These are phyloP conservation scores for Intoshia linei DNA, from an alignment of 1,140 invertebrate species.

Conservation along the genomic window DNA sequence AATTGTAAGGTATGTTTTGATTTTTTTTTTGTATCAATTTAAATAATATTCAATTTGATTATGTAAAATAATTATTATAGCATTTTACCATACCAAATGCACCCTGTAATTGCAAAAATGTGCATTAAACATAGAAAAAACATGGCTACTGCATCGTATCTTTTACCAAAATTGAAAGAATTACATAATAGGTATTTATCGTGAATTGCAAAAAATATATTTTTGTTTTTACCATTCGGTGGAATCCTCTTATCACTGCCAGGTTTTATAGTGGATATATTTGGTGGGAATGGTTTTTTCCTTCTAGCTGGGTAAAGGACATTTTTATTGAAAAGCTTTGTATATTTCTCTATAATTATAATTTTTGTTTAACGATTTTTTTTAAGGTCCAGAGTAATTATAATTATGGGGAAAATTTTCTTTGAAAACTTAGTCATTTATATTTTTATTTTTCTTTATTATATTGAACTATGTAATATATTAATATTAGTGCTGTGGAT, in stretches of 20 bases:
- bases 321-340: no score
- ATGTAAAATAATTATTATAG: slow-evolving; percentile 17
- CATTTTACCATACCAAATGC: slow-evolving; percentile 57
- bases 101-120: slow-evolving; percentile 41
- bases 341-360: no score
- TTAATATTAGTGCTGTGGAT: slow-evolving; percentile 32
- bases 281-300: no score
- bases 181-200: slow-evolving; percentile 38
- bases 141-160: slow-evolving; percentile 81
- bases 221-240: neutral
- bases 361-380: no score
- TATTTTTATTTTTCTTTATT: neutral
- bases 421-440: neutral
- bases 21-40: slow-evolving; percentile 1
- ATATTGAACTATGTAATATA: neutral
- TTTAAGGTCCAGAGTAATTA: no score
- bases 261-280: neutral
- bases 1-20: neutral
- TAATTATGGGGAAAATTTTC: no score
- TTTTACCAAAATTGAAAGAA: slow-evolving; percentile 41
- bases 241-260: neutral
- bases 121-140: slow-evolving; percentile 54
- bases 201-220: neutral
- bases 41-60: neutral
- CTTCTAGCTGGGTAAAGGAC: no score